Percentiles rank a stretch among this genome's conserved stretches.
Conservation (phyloP, 64 coral and sea anemone species). For the Montipora foliosa region DNA sequence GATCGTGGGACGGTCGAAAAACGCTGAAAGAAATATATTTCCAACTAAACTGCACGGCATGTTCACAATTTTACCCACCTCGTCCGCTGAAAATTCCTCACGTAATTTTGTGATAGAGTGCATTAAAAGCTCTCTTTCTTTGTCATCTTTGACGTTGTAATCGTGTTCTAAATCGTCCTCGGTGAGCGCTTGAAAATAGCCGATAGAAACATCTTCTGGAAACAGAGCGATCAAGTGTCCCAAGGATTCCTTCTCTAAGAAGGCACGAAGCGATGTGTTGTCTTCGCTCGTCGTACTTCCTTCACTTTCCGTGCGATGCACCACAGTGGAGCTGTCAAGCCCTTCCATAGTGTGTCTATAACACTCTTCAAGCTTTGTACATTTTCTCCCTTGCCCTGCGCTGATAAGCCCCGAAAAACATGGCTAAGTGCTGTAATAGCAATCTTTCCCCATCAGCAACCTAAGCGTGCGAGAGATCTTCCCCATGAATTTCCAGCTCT, state of each 20-base stretch:
- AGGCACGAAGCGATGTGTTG: conserved; percentile 63
- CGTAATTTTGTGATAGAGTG: conserved; percentile 64
- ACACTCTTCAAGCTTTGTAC: neutral
- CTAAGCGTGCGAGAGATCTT: neutral
- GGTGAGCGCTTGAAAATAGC: conserved; percentile 72
- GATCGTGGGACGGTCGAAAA: neutral
- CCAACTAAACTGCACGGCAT: neutral
- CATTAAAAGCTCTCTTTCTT: conserved; percentile 77
- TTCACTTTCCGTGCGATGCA: conserved; percentile 51
- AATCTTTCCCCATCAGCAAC: neutral
- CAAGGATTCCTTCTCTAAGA: conserved; percentile 77
- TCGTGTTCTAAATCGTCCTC: conserved; percentile 94
- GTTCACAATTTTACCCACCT: conserved; percentile 31
- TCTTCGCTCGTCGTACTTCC: conserved; percentile 77
- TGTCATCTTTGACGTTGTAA: conserved; percentile 74
- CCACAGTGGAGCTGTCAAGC: neutral
- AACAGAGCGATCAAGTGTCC: conserved; percentile 69
- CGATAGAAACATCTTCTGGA: conserved; percentile 64
- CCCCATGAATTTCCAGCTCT: neutral
- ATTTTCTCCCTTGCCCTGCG: neutral
- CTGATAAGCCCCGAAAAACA: neutral
- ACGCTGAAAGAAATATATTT: no score
- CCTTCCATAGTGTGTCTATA: neutral
- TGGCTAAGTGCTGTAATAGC: neutral
- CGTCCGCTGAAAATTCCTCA: conserved; percentile 78